These are phyloP conservation scores for Smittia sp. DNA, from an alignment of 2,888 invertebrate genomes.

Conservation along the genomic window DNA sequence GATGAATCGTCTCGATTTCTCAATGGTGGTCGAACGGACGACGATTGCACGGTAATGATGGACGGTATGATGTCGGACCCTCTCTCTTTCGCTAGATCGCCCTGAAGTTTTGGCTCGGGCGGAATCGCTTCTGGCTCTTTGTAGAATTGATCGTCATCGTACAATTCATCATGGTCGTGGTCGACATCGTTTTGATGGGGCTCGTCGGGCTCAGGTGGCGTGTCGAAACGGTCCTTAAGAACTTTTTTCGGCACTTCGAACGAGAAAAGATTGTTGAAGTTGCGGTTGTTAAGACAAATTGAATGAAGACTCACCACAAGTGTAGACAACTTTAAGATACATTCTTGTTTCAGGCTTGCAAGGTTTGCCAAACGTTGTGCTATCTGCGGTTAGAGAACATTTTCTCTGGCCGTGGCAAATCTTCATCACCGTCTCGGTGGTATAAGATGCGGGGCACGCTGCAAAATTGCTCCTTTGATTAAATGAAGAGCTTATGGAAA, in stretches of 20 bases:
- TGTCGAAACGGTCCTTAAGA: slow-evolving; percentile 77
- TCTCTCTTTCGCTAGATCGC: slow-evolving; percentile 47
- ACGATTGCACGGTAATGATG: slow-evolving; percentile 9
- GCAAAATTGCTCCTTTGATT: slow-evolving; percentile 45
- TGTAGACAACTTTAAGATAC: slow-evolving; percentile 84
- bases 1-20: slow-evolving; percentile 14
- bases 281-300: slow-evolving; percentile 36
- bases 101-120: slow-evolving; percentile 55
- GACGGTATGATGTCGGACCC: background rate
- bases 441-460: slow-evolving; percentile 86
- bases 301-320: slow-evolving; percentile 68
- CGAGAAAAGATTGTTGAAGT: background rate
- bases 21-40: slow-evolving; percentile 9
- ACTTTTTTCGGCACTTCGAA: slow-evolving; percentile 75
- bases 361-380: slow-evolving; percentile 78
- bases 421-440: slow-evolving; percentile 86
- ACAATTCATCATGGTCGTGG: slow-evolving; percentile 57
- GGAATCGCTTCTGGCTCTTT: slow-evolving; percentile 59
- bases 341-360: slow-evolving; percentile 78
- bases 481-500: background rate
- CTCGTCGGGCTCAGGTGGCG: slow-evolving; percentile 75
- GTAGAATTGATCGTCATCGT: slow-evolving; percentile 58
- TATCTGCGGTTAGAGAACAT: slow-evolving; percentile 79
- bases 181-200: slow-evolving; percentile 55
- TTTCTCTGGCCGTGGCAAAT: slow-evolving; percentile 80